Evolutionary conservation across 1,140 invertebrate genomes (phyloP).

Genomic region (Penaeus vannamei): DNA sequence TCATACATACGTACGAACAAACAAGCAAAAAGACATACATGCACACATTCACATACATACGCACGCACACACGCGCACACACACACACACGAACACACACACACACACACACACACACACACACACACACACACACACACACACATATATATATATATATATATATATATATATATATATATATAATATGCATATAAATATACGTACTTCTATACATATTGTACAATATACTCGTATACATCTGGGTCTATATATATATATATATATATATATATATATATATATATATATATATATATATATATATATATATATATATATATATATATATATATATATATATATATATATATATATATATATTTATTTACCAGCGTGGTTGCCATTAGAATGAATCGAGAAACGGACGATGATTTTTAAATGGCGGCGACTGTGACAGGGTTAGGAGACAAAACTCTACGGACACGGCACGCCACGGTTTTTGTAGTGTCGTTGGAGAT

Average conservation of each 20-base stretch:
- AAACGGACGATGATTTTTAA: no score
- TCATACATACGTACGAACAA: no score
- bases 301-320: background rate
- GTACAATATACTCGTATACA: background rate
- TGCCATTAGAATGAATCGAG: no score
- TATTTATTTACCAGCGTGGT: background rate
- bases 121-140: background rate
- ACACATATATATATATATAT: background rate
- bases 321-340: background rate
- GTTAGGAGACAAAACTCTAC: no score
- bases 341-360: background rate
- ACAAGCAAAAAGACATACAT: no score
- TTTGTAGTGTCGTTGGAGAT: no score
- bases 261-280: no score
- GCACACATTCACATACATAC: no score
- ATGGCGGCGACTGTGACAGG: no score
- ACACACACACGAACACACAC: background rate
- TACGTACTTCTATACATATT: background rate
- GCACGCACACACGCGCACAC: background rate
- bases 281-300: background rate
- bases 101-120: background rate
- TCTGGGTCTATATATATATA: background rate
- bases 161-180: no score
- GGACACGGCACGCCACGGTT: no score
- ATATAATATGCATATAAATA: background rate